Evolutionary conservation across 2,888 invertebrate genomes (phyloP).

Genomic region (Cerastis rubricosa): DNA sequence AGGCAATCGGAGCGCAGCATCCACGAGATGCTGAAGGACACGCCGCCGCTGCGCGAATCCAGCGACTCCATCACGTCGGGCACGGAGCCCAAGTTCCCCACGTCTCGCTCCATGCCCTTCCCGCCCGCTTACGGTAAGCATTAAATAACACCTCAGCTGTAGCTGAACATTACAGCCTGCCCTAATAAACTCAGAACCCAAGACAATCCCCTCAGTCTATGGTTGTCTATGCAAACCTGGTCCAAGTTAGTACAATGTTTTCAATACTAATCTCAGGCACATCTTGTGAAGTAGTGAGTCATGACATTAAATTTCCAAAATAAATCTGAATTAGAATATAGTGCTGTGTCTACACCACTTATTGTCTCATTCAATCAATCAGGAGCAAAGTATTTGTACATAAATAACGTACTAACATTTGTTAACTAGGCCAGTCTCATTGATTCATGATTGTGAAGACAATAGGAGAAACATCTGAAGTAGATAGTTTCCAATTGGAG

Average conservation of each 20-base stretch:
- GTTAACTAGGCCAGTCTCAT: neutral
- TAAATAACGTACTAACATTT: neutral
- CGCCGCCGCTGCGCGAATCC: conserved; percentile 94
- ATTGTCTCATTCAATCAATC: conserved; percentile 15
- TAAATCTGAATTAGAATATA: conserved; percentile 3
- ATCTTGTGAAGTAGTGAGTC: neutral
- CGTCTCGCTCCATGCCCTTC: conserved; percentile 93
- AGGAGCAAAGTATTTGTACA: neutral
- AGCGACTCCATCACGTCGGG: conserved; percentile 94
- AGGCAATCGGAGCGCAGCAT: conserved; percentile 93
- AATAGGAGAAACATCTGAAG: neutral
- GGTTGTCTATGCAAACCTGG: neutral
- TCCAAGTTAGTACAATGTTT: neutral
- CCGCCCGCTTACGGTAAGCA: conserved; percentile 92
- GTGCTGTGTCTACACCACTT: neutral
- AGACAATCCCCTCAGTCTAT: neutral
- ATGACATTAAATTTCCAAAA: conserved; percentile 6
- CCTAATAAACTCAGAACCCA: neutral
- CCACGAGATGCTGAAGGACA: conserved; percentile 96
- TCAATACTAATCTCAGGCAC: neutral
- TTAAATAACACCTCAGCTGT: neutral
- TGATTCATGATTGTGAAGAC: neutral
- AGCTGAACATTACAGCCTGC: neutral
- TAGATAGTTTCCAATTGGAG: neutral
- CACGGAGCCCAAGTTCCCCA: conserved; percentile 92